Percentiles rank a stretch among this genome's conserved stretches.
phyloP scores from a whole-genome alignment of 2,797 vertebrate genomes.

The Phoxinus dragarum region DNA sequence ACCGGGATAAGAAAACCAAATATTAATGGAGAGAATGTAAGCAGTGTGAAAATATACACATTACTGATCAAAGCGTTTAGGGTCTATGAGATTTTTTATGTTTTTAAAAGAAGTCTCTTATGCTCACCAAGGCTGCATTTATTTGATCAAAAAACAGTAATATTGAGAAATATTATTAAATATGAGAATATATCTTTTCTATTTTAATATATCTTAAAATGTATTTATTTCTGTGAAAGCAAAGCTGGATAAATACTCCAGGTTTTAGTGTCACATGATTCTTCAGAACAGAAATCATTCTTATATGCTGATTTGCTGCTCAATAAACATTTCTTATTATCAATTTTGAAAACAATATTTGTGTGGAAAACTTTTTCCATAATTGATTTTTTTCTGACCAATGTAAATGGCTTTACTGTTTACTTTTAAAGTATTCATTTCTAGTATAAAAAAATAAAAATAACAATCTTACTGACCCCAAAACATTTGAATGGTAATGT shows the following conservation, averaged over 20 bases:
- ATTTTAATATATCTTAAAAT: background rate
- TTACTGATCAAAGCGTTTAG: background rate
- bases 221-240: no score
- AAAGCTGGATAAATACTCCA: no score
- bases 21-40: background rate
- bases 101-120: background rate
- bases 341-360: background rate
- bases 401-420: background rate
- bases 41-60: background rate
- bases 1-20: constrained; percentile 7
- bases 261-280: no score
- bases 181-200: background rate
- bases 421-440: background rate
- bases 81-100: background rate
- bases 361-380: background rate
- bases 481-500: background rate
- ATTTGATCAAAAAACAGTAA: background rate
- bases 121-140: background rate
- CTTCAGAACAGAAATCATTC: background rate
- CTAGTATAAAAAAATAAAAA: background rate
- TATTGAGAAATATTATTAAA: background rate
- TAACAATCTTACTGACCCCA: background rate
- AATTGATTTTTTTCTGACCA: background rate
- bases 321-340: background rate
- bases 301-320: background rate